Conservation (phyloP, 2,797 vertebrate species). For the Falco berigora region DNA sequence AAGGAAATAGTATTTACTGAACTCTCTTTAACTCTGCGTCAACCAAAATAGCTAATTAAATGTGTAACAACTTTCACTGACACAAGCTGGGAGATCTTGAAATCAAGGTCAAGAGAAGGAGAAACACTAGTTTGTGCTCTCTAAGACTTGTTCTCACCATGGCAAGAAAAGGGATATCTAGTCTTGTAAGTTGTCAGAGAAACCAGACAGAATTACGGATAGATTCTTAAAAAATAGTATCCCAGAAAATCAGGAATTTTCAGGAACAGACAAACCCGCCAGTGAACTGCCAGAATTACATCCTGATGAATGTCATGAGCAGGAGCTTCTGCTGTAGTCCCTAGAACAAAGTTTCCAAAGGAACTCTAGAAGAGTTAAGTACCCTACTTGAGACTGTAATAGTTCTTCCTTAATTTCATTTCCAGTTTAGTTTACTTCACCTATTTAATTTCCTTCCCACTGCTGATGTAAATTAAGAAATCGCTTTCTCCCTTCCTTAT, state of each 20-base stretch:
- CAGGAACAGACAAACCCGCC: neutral
- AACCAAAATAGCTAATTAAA: neutral
- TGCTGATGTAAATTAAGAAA: neutral
- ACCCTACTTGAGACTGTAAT: neutral
- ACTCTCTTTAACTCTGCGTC: neutral
- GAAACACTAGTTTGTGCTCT: neutral
- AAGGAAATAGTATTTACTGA: constrained; percentile 21
- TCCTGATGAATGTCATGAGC: neutral
- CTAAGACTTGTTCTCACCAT: neutral
- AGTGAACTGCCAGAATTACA: neutral
- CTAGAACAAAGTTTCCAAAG: neutral
- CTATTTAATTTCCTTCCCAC: neutral
- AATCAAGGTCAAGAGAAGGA: constrained; percentile 11
- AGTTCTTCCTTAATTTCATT: neutral
- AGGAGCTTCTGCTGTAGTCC: neutral
- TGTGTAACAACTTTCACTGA: neutral
- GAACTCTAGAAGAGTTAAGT: neutral
- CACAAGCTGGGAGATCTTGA: neutral
- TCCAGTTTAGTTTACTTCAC: neutral
- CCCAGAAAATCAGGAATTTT: neutral
- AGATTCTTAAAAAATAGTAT: neutral
- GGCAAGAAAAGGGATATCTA: neutral
- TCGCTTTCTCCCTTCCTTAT: neutral
- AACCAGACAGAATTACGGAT: neutral
- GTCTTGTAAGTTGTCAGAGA: neutral